Conservation (phyloP, 2,888 invertebrate species). For the Vesta saturnalis region DNA sequence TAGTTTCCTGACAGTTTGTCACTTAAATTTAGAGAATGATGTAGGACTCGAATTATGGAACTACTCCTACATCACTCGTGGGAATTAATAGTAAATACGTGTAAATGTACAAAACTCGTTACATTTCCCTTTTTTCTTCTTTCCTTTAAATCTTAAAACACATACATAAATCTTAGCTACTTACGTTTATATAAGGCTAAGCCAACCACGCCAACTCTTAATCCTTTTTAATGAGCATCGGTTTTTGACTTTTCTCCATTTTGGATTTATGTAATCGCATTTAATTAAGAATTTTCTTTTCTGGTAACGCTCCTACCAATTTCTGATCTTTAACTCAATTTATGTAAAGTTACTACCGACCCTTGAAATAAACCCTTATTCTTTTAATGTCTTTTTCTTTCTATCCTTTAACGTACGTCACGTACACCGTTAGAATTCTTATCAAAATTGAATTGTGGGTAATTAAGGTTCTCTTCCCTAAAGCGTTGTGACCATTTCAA, state of each 20-base stretch:
- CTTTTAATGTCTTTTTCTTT: not conserved
- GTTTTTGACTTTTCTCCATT: too few relatives aligned
- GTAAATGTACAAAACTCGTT: too few relatives aligned
- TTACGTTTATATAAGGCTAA: too few relatives aligned
- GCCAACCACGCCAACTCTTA: too few relatives aligned
- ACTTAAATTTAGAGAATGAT: constrained; percentile 24
- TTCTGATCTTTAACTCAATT: not conserved
- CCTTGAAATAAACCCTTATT: too few relatives aligned
- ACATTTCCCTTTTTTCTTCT: too few relatives aligned
- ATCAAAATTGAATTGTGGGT: constrained; percentile 1
- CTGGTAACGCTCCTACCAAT: not conserved
- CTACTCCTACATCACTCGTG: constrained; percentile 5
- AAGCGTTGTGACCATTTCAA: not conserved
- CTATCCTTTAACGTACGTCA: not conserved
- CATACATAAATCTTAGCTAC: too few relatives aligned
- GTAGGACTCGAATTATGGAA: constrained; percentile 17
- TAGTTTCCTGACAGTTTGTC: constrained; percentile 28
- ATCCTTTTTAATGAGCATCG: too few relatives aligned
- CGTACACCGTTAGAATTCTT: too few relatives aligned
- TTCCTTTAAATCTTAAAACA: too few relatives aligned
- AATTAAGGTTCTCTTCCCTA: not conserved
- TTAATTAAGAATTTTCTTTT: too few relatives aligned
- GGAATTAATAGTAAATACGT: constrained; percentile 15
- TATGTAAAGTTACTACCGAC: constrained; percentile 1
- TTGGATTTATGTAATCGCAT: too few relatives aligned